Evolutionary conservation across 2,113 vertebrate species (phyloP).

Genomic region (Sardina pilchardus): DNA sequence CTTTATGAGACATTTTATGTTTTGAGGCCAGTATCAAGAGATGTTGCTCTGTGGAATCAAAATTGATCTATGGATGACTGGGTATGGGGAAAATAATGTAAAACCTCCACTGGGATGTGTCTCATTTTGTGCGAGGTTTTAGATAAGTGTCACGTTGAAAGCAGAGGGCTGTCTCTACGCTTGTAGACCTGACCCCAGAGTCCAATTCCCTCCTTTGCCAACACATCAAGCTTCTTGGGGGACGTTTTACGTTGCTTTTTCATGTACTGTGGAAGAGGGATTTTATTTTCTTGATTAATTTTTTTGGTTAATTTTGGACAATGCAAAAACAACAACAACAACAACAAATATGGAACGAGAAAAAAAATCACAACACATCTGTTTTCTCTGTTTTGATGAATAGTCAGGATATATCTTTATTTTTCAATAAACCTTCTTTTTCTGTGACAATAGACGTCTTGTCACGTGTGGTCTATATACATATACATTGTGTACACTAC

Average conservation of each 20-base stretch:
- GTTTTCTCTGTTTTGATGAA: slow-evolving; percentile 51
- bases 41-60: background rate
- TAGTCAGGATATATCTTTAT: slow-evolving; percentile 92
- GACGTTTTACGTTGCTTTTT: background rate
- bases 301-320: slow-evolving; percentile 26
- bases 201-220: background rate
- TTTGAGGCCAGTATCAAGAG: background rate
- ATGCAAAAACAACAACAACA: background rate
- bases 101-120: background rate
- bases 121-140: background rate
- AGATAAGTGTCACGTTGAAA: background rate
- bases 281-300: background rate
- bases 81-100: background rate
- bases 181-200: background rate
- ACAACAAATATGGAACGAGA: background rate
- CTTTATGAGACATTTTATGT: background rate
- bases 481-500: slow-evolving; percentile 61
- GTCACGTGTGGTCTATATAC: slow-evolving; percentile 45
- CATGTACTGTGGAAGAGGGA: background rate
- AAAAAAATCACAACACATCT: background rate
- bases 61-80: background rate
- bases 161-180: background rate
- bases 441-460: slow-evolving; percentile 76
- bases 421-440: slow-evolving; percentile 94
- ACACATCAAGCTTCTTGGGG: background rate